Evolutionary conservation across 1,140 invertebrate species (phyloP), one percentile per base, ranked within the genome.

Genomic region (Leptoteleia sp.): DNA sequence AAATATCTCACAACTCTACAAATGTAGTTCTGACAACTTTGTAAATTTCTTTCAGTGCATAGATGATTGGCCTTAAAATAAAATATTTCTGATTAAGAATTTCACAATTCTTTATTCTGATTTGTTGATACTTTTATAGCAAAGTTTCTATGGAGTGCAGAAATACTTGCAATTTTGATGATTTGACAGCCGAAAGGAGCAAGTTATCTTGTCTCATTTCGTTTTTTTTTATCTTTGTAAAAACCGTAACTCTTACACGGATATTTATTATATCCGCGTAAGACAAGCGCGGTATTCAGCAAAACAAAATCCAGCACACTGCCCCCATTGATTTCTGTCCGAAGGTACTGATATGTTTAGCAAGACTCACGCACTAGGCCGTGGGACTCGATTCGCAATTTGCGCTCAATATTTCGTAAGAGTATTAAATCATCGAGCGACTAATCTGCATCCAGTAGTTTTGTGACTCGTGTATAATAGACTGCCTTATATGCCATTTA

Each of bases 401-500:
- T 31, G 27, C 37, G 40, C 19, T 55, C 48, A 27, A 57, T 70
- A 59, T 70, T 59, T 70, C 12, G 17, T 37, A 57, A 59, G 65
- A 48, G 54, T 59, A 61, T 61, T 61, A 71, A 59, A 52, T 29
- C 45, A 59, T 71, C 67, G 38, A 55, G 35, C 42, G 45, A 61
- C 67, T 61, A 71, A 71, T 71, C 45, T 61, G 37, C 13, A 61
- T 52, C 52, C 67, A 43, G 45, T 12, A 40, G 52, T 55, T 35
- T 1, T 38, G 57, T 38, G 59, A 27, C 59, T 48, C 54, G 42
- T 8, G 22, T 29, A 42, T 48, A 57, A 48, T 22, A 42, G 47
- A 15, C 25, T 57, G 55, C 47, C 62, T 70, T 43, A 68, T 38
- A 19, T 33, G 50, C 9, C 52, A n/a, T n/a, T n/a, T n/a, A n/a